Evolutionary conservation across 1,140 invertebrate genomes (phyloP).

Genomic region (Drosophila tristis): DNA sequence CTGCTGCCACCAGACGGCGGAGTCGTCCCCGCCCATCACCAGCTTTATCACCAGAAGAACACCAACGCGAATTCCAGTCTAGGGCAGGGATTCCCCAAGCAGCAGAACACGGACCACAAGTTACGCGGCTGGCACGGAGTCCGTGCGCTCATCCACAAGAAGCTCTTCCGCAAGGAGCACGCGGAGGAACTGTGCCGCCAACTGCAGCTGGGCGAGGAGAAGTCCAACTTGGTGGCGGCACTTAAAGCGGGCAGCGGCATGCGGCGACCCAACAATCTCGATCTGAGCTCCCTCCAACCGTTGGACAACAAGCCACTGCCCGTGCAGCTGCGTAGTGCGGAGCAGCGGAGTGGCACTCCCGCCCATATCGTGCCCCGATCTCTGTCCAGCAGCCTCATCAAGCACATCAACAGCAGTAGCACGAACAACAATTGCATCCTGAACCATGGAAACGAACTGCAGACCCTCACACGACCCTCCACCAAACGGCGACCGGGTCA

Average conservation of each 20-base stretch:
- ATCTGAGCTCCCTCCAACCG: constrained; percentile 51
- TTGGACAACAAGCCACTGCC: constrained; percentile 44
- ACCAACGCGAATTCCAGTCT: constrained; percentile 49
- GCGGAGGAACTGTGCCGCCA: constrained; percentile 62
- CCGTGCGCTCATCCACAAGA: constrained; percentile 79
- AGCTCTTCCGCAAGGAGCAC: constrained; percentile 78
- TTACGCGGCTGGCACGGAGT: constrained; percentile 81
- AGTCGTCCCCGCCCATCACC: constrained; percentile 40
- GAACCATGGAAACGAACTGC: constrained; percentile 64
- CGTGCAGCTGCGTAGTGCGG: constrained; percentile 67
- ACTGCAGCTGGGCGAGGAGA: constrained; percentile 74
- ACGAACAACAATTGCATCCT: constrained; percentile 48
- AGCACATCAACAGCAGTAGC: constrained; percentile 63
- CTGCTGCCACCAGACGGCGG: constrained; percentile 37
- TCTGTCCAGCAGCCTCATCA: constrained; percentile 74
- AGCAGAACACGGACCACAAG: constrained; percentile 82
- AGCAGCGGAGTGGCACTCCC: constrained; percentile 69
- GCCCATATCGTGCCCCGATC: constrained; percentile 77
- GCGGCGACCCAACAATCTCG: constrained; percentile 76
- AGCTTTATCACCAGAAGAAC: constrained; percentile 55
- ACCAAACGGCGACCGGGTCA: constrained; percentile 65
- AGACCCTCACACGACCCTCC: constrained; percentile 41
- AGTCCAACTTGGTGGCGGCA: constrained; percentile 75
- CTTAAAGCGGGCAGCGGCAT: constrained; percentile 4
- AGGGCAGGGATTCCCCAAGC: constrained; percentile 83